Percentiles rank a stretch among this genome's conserved stretches.
phyloP scores from a whole-genome alignment of 1,140 invertebrate species.

The Halotydeus destructor region DNA sequence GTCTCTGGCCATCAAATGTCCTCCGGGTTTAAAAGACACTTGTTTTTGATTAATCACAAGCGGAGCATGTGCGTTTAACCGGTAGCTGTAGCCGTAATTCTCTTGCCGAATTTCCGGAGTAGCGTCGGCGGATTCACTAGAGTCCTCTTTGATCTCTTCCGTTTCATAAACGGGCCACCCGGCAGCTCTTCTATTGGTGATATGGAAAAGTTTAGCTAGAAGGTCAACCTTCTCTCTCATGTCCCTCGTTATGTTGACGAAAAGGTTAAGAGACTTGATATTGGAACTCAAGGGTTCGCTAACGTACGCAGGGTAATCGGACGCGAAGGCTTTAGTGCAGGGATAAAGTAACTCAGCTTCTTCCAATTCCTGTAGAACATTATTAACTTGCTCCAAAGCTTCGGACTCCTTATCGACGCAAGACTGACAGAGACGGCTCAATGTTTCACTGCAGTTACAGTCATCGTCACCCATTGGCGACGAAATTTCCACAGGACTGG shows the following conservation, averaged over 20 bases:
- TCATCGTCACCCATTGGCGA: not conserved
- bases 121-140: not conserved
- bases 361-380: conserved; percentile 45
- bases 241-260: conserved; percentile 69
- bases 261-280: conserved; percentile 58
- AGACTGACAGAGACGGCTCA: conserved; percentile 19
- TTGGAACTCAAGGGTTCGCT: conserved; percentile 39
- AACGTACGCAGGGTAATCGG: conserved; percentile 45
- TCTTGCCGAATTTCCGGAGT: not conserved
- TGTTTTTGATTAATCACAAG: not conserved
- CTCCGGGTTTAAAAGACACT: not conserved
- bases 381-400: conserved; percentile 47
- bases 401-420: conserved; percentile 43
- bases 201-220: conserved; percentile 45
- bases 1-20: not conserved
- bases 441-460: conserved; percentile 10
- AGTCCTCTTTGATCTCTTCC: no score
- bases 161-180: conserved; percentile 23
- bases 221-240: conserved; percentile 55
- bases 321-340: conserved; percentile 50
- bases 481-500: not conserved
- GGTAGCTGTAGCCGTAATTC: not conserved
- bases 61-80: not conserved
- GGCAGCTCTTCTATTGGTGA: conserved; percentile 23
- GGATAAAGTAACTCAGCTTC: conserved; percentile 55